These are phyloP conservation scores for Aurelia sp. DNA, from an alignment of 30 jellyfish, hydroid and myxozoan genomes.

Conservation along the genomic window DNA sequence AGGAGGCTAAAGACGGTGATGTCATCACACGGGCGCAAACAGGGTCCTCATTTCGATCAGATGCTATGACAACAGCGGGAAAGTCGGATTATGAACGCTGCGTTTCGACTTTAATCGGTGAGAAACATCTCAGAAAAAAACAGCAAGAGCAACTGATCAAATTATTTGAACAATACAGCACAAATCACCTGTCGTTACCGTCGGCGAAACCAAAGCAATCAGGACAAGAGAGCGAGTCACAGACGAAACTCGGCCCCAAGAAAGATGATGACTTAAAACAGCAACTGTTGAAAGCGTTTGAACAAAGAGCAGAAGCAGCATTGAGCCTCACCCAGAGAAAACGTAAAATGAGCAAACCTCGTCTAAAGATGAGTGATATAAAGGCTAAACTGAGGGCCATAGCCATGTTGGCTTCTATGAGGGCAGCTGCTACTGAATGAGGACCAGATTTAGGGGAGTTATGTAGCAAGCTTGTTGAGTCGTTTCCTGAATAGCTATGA, in stretches of 20 bases:
- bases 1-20: constrained; percentile 8
- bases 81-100: constrained; percentile 14
- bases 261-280: too few species aligned
- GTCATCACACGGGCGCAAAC: constrained; percentile 25
- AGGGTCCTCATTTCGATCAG: constrained; percentile 28
- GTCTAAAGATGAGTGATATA: constrained; percentile 9
- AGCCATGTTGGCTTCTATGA: background rate
- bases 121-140: constrained; percentile 1
- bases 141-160: constrained; percentile 38
- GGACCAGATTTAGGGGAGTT: too few species aligned
- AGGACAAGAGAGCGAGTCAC: too few species aligned
- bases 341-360: constrained; percentile 1
- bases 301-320: too few species aligned
- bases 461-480: too few species aligned
- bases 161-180: constrained; percentile 54
- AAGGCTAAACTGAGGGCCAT: constrained; percentile 12
- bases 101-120: background rate
- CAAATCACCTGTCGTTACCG: constrained; percentile 49
- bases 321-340: constrained; percentile 2
- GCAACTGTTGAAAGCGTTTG: too few species aligned
- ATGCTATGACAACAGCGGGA: constrained; percentile 40
- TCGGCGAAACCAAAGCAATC: constrained; percentile 34
- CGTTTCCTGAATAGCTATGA: too few species aligned
- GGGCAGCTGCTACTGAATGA: too few species aligned
- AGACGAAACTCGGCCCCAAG: too few species aligned